Evolutionary conservation across 2,888 invertebrate genomes (phyloP).

Genomic region (Monoplex corrugatus): DNA sequence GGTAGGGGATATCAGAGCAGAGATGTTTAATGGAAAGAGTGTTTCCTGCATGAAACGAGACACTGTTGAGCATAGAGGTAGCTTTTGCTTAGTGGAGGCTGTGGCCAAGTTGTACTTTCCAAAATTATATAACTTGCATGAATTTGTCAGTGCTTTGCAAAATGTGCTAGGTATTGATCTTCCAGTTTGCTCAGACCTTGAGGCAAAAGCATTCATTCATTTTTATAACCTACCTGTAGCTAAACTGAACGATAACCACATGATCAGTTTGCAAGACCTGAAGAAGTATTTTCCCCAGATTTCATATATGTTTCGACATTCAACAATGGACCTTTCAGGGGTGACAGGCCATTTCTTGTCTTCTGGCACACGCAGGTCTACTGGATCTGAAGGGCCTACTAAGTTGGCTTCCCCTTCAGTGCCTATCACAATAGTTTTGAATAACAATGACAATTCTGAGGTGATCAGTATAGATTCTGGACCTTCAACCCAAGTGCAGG

Average conservation of each 20-base stretch:
- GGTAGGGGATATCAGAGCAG: conserved; percentile 50
- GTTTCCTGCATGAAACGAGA: conserved; percentile 76
- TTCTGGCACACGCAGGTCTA: neutral
- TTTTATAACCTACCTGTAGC: conserved; percentile 78
- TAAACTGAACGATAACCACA: conserved; percentile 77
- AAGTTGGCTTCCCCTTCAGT: conserved; percentile 31
- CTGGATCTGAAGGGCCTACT: conserved; percentile 2
- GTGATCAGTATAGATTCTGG: conserved; percentile 46
- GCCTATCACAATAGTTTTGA: conserved; percentile 37
- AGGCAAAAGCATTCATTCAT: conserved; percentile 77
- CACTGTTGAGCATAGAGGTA: conserved; percentile 63
- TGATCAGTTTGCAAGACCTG: conserved; percentile 74
- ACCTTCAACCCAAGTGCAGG: neutral
- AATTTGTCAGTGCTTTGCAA: conserved; percentile 76
- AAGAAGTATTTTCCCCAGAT: conserved; percentile 76
- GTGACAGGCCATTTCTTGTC: neutral
- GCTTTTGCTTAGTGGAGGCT: conserved; percentile 77
- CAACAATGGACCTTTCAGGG: neutral
- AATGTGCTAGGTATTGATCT: conserved; percentile 74
- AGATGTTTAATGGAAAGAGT: conserved; percentile 75
- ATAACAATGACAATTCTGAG: conserved; percentile 35
- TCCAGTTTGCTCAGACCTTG: conserved; percentile 72
- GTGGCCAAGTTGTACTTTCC: conserved; percentile 78
- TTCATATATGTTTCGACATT: conserved; percentile 71
- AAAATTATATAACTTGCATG: conserved; percentile 73